Percentiles rank a stretch among this genome's conserved stretches.
Conservation (phyloP, 2,797 vertebrate species). For the Artibeus lituratus region DNA sequence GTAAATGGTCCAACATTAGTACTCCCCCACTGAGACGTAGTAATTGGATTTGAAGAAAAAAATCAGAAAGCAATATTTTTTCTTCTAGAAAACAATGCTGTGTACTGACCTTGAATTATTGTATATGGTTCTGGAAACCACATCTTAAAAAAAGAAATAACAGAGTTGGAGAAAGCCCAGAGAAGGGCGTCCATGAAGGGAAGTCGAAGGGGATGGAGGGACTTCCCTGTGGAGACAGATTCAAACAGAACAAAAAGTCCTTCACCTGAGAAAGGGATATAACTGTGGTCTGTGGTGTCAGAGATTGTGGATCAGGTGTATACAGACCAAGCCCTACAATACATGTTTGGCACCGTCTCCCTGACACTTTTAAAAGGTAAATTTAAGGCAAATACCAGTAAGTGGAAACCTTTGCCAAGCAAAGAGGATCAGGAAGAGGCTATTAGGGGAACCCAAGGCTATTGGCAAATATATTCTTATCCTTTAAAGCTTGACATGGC, state of each 20-base stretch:
- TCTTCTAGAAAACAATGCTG: background rate
- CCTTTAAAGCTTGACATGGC: background rate
- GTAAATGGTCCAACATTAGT: background rate
- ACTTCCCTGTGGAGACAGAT: background rate
- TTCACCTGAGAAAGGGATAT: background rate
- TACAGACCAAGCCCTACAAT: background rate
- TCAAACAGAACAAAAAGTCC: background rate
- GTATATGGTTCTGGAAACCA: background rate
- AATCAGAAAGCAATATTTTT: background rate
- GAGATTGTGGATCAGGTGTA: background rate
- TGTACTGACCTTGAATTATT: background rate
- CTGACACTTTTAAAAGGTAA: background rate
- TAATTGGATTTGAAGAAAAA: background rate
- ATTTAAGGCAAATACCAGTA: slow-evolving; percentile 1
- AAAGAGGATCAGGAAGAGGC: background rate
- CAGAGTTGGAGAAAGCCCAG: background rate
- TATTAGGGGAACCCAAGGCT: background rate
- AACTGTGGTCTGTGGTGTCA: background rate
- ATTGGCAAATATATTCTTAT: background rate
- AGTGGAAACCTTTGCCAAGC: background rate
- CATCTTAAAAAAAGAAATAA: background rate
- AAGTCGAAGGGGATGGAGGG: background rate
- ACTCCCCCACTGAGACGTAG: background rate
- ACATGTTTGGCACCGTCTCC: background rate
- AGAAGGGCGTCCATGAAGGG: background rate